phyloP scores from a whole-genome alignment of 2,113 vertebrate genomes.

The Tor tambroides region DNA sequence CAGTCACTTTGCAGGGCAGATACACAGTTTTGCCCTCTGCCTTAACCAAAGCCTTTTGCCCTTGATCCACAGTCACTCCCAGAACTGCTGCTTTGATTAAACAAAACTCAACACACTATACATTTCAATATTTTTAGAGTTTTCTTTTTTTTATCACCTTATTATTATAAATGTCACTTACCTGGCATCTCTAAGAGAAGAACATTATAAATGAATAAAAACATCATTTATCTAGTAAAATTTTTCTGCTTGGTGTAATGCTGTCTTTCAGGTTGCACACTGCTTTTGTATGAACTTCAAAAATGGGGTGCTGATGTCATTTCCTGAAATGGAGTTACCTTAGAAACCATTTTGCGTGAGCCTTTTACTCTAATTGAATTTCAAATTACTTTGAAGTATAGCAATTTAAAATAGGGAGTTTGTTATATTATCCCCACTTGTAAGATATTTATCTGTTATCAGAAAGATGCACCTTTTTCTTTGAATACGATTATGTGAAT shows the following conservation, averaged over 20 bases:
- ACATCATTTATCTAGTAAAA: constrained; percentile 6
- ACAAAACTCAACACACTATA: background rate
- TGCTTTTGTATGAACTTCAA: background rate
- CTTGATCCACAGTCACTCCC: background rate
- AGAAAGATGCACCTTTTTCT: too few relatives aligned
- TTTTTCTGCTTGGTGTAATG: background rate
- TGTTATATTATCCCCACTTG: too few relatives aligned
- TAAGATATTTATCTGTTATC: too few relatives aligned
- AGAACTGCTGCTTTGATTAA: background rate
- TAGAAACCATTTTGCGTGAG: background rate
- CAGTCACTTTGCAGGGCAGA: constrained; percentile 37
- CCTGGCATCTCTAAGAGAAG: constrained; percentile 16
- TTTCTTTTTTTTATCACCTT: background rate
- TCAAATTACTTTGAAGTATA: too few relatives aligned
- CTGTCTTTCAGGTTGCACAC: background rate
- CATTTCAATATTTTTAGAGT: background rate
- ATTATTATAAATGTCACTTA: constrained; percentile 12
- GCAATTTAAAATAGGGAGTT: too few relatives aligned
- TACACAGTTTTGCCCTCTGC: background rate
- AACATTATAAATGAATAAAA: background rate
- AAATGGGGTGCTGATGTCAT: constrained; percentile 18
- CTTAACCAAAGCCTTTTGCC: background rate
- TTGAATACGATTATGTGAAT: too few relatives aligned
- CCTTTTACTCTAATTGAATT: background rate
- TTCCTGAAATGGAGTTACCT: constrained; percentile 20